Evolutionary conservation across 2,113 vertebrate genomes (phyloP).

Genomic region (Pao palembangensis): DNA sequence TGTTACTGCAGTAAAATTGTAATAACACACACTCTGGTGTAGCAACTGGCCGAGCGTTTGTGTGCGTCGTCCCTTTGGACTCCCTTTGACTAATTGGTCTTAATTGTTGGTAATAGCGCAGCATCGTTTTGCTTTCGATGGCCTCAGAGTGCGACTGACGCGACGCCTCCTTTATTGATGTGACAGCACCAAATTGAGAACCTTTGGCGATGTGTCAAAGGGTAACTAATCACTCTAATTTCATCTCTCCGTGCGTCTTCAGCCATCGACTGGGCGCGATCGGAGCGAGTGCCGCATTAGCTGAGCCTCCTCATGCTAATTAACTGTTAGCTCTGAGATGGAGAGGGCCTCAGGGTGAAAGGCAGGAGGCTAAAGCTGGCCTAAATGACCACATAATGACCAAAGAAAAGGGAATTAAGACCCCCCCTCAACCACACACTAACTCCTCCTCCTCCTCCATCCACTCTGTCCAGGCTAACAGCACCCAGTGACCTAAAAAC

Average conservation of each 20-base stretch:
- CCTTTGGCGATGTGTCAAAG: slow-evolving; percentile 77
- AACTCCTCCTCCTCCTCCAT: slow-evolving; percentile 1
- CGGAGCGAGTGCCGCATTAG: slow-evolving; percentile 58
- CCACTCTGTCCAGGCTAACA: neutral
- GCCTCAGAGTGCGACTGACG: slow-evolving; percentile 52
- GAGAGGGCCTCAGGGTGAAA: slow-evolving; percentile 68
- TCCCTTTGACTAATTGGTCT: slow-evolving; percentile 72
- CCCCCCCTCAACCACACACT: neutral
- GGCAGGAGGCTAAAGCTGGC: slow-evolving; percentile 58
- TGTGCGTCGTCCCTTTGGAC: slow-evolving; percentile 53
- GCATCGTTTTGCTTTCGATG: slow-evolving; percentile 67
- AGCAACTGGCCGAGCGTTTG: slow-evolving; percentile 37
- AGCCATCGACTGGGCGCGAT: slow-evolving; percentile 67
- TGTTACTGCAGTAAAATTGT: neutral
- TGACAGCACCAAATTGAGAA: slow-evolving; percentile 78
- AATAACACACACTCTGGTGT: neutral
- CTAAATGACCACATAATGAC: slow-evolving; percentile 74
- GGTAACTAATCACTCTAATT: slow-evolving; percentile 78
- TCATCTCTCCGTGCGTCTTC: slow-evolving; percentile 65
- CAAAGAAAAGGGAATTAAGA: slow-evolving; percentile 37
- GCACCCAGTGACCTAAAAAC: neutral
- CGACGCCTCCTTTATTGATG: slow-evolving; percentile 76
- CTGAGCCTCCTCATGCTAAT: slow-evolving; percentile 69
- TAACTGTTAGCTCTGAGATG: slow-evolving; percentile 69
- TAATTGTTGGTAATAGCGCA: slow-evolving; percentile 77